phyloP scores from a whole-genome alignment of 30 jellyfish, hydroid and myxozoan genomes.

The Catostylus mosaicus region DNA sequence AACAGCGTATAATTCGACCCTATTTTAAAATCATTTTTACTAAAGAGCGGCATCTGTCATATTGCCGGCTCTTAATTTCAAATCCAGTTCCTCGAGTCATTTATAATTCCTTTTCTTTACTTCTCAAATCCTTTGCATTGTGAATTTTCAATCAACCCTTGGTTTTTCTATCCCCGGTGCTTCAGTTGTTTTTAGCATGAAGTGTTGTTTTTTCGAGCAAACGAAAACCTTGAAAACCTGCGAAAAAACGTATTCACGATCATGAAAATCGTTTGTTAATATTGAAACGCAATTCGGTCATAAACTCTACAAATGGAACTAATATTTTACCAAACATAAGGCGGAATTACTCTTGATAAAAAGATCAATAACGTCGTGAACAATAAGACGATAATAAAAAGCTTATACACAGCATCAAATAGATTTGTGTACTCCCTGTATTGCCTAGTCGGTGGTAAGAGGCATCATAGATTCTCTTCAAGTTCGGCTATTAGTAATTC shows the following conservation, averaged over 20 bases:
- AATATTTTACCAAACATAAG: neutral
- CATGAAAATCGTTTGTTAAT: neutral
- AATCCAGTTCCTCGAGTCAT: neutral
- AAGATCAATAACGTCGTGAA: constrained; percentile 15
- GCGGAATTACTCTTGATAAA: constrained; percentile 7
- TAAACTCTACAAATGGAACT: neutral
- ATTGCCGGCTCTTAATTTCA: neutral
- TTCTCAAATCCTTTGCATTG: neutral
- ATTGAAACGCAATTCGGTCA: constrained; percentile 1
- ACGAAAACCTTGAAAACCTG: neutral
- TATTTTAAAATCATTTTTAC: neutral
- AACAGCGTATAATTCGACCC: neutral
- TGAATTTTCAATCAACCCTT: constrained; percentile 15
- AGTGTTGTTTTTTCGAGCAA: constrained; percentile 6
- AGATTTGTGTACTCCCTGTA: constrained; percentile 52
- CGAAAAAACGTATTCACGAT: neutral
- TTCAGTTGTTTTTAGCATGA: constrained; percentile 4
- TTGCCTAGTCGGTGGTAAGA: constrained; percentile 72
- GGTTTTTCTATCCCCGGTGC: constrained; percentile 23
- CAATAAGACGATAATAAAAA: constrained; percentile 24
- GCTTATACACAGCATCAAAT: constrained; percentile 43
- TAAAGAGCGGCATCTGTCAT: neutral
- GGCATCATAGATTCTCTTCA: constrained; percentile 16
- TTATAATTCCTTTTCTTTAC: neutral
- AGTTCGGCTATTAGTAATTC: constrained; percentile 54